These are phyloP conservation scores for Neodiprion pinetum DNA, from an alignment of 1,140 invertebrate genomes.

Conservation along the genomic window DNA sequence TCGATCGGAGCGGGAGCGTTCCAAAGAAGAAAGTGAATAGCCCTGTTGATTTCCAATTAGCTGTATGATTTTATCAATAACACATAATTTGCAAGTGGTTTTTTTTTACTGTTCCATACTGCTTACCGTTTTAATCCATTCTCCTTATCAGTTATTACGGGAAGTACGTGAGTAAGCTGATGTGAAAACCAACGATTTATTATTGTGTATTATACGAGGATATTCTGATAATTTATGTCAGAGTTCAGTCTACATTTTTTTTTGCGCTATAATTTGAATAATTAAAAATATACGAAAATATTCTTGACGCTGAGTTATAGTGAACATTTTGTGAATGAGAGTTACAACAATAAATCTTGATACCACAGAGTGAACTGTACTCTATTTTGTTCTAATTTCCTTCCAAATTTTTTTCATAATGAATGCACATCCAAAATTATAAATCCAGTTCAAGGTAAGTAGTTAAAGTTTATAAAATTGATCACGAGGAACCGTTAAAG, in stretches of 20 bases:
- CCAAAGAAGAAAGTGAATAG: slow-evolving; percentile 68
- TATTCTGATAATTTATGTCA: not conserved
- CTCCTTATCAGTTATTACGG: not conserved
- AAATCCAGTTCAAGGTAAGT: too few species aligned
- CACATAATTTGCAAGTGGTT: not conserved
- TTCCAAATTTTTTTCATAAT: too few species aligned
- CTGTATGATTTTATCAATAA: not conserved
- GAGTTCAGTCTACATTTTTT: not conserved
- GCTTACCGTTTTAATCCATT: not conserved
- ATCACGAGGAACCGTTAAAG: too few species aligned
- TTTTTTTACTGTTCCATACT: not conserved
- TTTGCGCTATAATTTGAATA: not conserved
- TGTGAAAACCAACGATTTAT: not conserved
- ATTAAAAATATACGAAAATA: not conserved
- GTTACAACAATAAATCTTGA: not conserved
- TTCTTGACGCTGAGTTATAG: not conserved
- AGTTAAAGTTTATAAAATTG: too few species aligned
- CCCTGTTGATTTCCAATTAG: not conserved
- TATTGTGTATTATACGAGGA: not conserved
- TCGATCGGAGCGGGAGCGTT: slow-evolving; percentile 63
- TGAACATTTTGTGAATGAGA: not conserved
- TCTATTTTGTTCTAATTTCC: not conserved
- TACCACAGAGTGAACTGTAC: not conserved
- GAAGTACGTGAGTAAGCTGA: not conserved
- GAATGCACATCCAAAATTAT: too few species aligned